Percentiles rank a stretch among this genome's conserved stretches.
Evolutionary conservation across 2,888 invertebrate genomes (phyloP).

Genomic region (Pardosa pseudoannulata): DNA sequence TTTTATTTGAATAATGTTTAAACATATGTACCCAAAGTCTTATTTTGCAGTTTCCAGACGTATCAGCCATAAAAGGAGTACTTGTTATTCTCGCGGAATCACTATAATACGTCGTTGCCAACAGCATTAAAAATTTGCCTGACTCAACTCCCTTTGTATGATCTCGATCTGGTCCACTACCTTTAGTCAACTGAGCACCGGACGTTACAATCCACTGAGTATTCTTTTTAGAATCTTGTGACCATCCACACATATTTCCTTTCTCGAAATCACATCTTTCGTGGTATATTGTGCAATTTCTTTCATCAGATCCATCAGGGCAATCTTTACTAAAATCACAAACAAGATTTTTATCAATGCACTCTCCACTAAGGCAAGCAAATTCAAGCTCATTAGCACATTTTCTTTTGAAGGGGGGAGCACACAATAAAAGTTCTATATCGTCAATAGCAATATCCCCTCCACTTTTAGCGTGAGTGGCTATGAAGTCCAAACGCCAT

Average conservation of each 20-base stretch:
- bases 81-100: conserved; percentile 37
- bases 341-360: conserved; percentile 44
- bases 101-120: neutral
- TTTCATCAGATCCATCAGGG: conserved; percentile 69
- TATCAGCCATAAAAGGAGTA: conserved; percentile 67
- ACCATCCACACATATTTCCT: conserved; percentile 48
- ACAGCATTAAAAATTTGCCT: conserved; percentile 56
- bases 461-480: conserved; percentile 48
- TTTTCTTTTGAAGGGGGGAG: conserved; percentile 43
- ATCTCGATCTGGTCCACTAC: conserved; percentile 63
- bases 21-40: conserved; percentile 71
- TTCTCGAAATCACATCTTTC: conserved; percentile 71
- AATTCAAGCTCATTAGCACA: conserved; percentile 57
- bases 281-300: conserved; percentile 47
- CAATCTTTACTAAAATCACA: conserved; percentile 71
- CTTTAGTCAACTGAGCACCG: conserved; percentile 41
- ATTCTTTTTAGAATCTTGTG: neutral
- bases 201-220: conserved; percentile 51
- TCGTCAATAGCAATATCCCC: conserved; percentile 67
- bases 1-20: conserved; percentile 74
- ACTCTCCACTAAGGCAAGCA: conserved; percentile 53
- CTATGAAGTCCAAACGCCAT: conserved; percentile 70
- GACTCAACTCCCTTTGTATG: conserved; percentile 57
- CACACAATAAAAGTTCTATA: conserved; percentile 62
- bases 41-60: conserved; percentile 55